These are phyloP conservation scores for Microtus oregoni DNA, from an alignment of 2,113 vertebrate species.

Conservation along the genomic window DNA sequence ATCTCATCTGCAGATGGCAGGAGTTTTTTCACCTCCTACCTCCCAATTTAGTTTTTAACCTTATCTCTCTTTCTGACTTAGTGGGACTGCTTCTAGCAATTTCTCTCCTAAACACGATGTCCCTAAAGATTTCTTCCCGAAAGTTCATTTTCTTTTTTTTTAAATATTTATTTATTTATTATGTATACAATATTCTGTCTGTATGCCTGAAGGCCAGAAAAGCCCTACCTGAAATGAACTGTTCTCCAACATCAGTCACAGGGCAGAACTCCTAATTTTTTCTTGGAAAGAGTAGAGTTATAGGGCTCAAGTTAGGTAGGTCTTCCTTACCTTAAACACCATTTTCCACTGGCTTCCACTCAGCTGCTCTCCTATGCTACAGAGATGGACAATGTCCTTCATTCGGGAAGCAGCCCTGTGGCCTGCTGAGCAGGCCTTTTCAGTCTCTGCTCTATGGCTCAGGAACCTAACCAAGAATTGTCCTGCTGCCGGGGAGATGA, in stretches of 20 bases:
- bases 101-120: not conserved
- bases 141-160: conserved; percentile 4
- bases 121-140: conserved; percentile 23
- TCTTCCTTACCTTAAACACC: not conserved
- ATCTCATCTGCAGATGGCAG: conserved; percentile 7
- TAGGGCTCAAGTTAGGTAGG: not conserved
- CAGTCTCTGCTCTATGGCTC: not conserved
- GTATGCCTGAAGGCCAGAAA: not conserved
- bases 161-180: too few relatives aligned
- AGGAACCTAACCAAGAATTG: not conserved
- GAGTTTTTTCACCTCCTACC: not conserved
- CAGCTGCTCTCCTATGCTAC: not conserved
- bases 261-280: not conserved
- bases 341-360: not conserved
- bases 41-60: conserved; percentile 36
- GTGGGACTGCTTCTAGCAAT: not conserved
- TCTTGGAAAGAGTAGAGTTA: not conserved
- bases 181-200: too few relatives aligned
- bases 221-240: not conserved
- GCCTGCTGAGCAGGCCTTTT: not conserved
- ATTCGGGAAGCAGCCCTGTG: not conserved
- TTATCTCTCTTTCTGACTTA: not conserved
- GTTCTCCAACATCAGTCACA: not conserved
- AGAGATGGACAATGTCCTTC: not conserved
- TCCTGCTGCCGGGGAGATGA: not conserved